phyloP scores from a whole-genome alignment of 30 jellyfish, hydroid and myxozoan genomes.

The Hydractinia symbiolongicarpus region DNA sequence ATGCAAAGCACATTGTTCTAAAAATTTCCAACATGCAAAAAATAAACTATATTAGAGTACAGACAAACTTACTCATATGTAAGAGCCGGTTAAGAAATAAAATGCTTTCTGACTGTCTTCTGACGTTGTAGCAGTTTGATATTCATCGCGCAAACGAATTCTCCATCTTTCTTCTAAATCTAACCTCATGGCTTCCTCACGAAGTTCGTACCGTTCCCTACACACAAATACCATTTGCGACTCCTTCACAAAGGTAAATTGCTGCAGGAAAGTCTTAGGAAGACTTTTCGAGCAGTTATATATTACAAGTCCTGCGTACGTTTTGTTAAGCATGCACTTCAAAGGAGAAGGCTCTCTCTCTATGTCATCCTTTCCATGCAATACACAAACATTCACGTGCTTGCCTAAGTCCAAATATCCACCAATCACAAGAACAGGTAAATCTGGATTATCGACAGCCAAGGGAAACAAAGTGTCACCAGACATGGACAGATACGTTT shows the following conservation, averaged over 20 bases:
- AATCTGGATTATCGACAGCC: slow-evolving; percentile 55
- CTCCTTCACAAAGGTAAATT: slow-evolving; percentile 50
- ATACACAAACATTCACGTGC: slow-evolving; percentile 48
- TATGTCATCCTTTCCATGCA: slow-evolving; percentile 28
- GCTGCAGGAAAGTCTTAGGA: slow-evolving; percentile 54
- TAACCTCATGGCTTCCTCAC: slow-evolving; percentile 65
- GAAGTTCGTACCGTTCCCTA: slow-evolving; percentile 69
- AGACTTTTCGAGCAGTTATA: slow-evolving; percentile 49
- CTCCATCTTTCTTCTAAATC: slow-evolving; percentile 87
- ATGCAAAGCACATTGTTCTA: too few species aligned
- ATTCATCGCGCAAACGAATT: slow-evolving; percentile 83
- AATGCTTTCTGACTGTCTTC: slow-evolving; percentile 56
- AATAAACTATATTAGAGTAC: too few species aligned
- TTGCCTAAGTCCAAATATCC: slow-evolving; percentile 74
- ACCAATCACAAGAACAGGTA: slow-evolving; percentile 77
- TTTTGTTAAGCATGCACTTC: slow-evolving; percentile 25
- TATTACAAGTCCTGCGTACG: slow-evolving; percentile 61
- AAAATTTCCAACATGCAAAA: too few species aligned
- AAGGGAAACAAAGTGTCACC: slow-evolving; percentile 60
- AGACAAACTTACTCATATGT: not conserved
- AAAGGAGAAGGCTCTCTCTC: slow-evolving; percentile 13
- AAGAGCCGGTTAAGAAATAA: slow-evolving; percentile 47
- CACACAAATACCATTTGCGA: slow-evolving; percentile 63
- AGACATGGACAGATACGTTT: slow-evolving; percentile 40
- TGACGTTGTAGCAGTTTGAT: slow-evolving; percentile 73